Evolutionary conservation across 1,140 invertebrate species (phyloP).

Genomic region (Dendroctonus ponderosae): DNA sequence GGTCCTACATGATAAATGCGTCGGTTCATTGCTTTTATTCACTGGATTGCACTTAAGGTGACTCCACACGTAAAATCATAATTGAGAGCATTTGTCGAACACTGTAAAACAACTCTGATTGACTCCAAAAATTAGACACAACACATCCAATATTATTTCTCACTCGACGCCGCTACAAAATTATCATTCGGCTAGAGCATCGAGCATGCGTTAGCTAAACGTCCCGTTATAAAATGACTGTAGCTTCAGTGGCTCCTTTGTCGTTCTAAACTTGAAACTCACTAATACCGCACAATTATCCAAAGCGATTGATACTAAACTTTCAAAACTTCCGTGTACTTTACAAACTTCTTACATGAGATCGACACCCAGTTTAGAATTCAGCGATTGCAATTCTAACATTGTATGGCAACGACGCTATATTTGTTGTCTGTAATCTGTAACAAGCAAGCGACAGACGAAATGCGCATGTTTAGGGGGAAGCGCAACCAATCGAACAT

Average conservation of each 20-base stretch:
- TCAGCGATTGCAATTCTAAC: constrained; percentile 11
- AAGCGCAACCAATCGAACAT: constrained; percentile 29
- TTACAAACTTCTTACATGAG: constrained; percentile 9
- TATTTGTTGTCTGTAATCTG: constrained; percentile 27
- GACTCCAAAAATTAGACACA: constrained; percentile 38
- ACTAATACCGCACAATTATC: constrained; percentile 2
- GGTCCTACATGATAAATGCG: constrained; percentile 43
- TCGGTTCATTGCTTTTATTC: constrained; percentile 35
- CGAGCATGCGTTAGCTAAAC: constrained; percentile 40
- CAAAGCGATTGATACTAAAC: neutral
- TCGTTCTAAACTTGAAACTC: constrained; percentile 18
- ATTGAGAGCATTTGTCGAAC: constrained; percentile 22
- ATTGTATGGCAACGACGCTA: constrained; percentile 37
- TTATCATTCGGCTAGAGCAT: constrained; percentile 37
- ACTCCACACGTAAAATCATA: constrained; percentile 34
- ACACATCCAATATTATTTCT: constrained; percentile 43
- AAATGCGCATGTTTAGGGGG: constrained; percentile 27
- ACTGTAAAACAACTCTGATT: constrained; percentile 26
- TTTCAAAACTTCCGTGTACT: constrained; percentile 16
- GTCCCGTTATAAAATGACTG: constrained; percentile 42
- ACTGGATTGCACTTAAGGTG: constrained; percentile 28
- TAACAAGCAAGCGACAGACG: constrained; percentile 7
- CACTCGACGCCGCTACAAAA: constrained; percentile 45
- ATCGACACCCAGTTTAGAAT: constrained; percentile 15
- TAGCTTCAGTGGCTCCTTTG: constrained; percentile 39